Evolutionary conservation across 2,888 invertebrate species (phyloP), one percentile per base, ranked within the genome.

Genomic region (Thera obeliscata): DNA sequence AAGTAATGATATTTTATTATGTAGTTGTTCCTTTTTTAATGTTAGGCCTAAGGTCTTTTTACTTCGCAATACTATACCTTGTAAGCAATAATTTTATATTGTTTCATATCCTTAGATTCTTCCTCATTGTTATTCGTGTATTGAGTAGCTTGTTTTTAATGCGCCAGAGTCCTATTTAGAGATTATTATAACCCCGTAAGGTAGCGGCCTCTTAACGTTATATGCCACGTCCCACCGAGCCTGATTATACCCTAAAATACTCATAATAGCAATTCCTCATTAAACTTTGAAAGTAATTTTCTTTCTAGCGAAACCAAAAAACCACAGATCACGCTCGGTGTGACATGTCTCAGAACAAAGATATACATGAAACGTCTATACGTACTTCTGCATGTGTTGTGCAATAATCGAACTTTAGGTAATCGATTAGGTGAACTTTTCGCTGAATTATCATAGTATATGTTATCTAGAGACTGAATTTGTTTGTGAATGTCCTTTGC

Each of bases 351-450:
- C 56, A 66, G 60, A 83, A 65, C 68, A 69, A 71, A 75, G 41
- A 66, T 71, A 76, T 77, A 77, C 76, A 73, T 78, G 80, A 78
- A 89, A 88, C 87, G 81, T 84, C 82, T 81, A 93, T 93, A 90
- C 91, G 90, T 91, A 93, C 88, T 85, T 86, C 86, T 85, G 88
- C 88, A 87, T 88, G 91, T 89, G 92, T 90, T 90, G 91, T 93
- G 91, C 91, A 92, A 91, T 93, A 92, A 90, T 87, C 82, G 75
- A 88, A 83, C 73, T 69, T 84, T 92, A 92, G 89, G 74, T 81
- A 79, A 84, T 81, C 79, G 78, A 78, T 77, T 90, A 89, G 87
- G 81, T 79, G 66, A 68, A 75, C 86, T 88, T 88, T 88, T 88
- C 83, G 90, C 89, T 88, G 91, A 85, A 86, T 90, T 88, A 85